These are phyloP conservation scores for Epicauta chinensis DNA, from an alignment of 1,140 invertebrate genomes.

Conservation along the genomic window DNA sequence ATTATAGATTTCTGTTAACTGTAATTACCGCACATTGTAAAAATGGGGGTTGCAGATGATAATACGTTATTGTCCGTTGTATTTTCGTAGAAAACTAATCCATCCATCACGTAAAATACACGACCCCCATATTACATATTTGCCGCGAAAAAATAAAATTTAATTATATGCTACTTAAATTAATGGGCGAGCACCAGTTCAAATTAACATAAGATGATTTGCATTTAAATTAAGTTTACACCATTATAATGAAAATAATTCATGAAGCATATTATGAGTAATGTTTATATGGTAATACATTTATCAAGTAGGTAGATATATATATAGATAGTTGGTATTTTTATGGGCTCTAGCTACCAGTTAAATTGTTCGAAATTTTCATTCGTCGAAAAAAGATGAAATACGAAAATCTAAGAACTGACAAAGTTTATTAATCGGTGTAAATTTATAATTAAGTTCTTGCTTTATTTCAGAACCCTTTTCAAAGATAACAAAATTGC, in stretches of 20 bases:
- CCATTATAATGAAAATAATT: conserved; percentile 42
- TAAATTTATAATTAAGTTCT: conserved; percentile 12
- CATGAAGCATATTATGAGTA: conserved; percentile 33
- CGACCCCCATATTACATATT: conserved; percentile 29
- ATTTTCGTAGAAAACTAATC: conserved; percentile 1
- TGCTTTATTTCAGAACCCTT: conserved; percentile 9
- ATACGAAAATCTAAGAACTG: not conserved
- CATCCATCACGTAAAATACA: conserved; percentile 19
- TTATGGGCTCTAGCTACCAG: no score
- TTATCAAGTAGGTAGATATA: conserved; percentile 22
- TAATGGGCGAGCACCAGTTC: conserved; percentile 39
- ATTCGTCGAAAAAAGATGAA: conserved; percentile 1
- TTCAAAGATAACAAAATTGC: conserved; percentile 14
- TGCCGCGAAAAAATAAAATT: conserved; percentile 40
- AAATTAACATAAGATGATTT: conserved; percentile 45
- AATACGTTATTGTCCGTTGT: not conserved
- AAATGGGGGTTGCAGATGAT: not conserved
- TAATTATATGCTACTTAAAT: conserved; percentile 45
- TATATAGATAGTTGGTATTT: no score
- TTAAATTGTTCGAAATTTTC: no score
- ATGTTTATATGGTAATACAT: conserved; percentile 31
- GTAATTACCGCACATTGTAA: not conserved
- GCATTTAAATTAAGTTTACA: conserved; percentile 45
- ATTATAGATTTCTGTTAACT: not conserved
- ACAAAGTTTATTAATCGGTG: conserved; percentile 8